phyloP scores from a whole-genome alignment of 1,140 invertebrate genomes.

The Heterodera carotae region DNA sequence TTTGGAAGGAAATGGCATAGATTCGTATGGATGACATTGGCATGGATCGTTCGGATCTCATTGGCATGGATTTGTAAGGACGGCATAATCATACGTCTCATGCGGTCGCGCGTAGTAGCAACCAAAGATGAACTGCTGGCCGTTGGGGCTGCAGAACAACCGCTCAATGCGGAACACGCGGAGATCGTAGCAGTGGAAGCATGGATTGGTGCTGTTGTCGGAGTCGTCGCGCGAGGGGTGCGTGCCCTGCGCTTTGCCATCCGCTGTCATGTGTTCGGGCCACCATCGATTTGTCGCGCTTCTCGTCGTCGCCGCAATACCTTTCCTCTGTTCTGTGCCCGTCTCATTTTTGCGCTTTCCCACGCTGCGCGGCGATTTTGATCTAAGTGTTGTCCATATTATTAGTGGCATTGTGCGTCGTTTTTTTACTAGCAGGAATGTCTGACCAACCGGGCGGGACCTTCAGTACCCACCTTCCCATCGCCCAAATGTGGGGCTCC shows the following conservation, averaged over 20 bases:
- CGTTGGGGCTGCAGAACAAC: constrained; percentile 68
- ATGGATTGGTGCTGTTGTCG: neutral
- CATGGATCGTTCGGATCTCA: neutral
- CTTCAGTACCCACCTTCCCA: constrained; percentile 63
- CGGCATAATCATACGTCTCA: constrained; percentile 80
- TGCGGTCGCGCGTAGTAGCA: constrained; percentile 93
- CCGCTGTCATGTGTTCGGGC: neutral
- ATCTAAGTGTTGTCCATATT: too few species aligned
- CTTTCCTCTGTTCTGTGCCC: neutral
- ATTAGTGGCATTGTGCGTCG: too few species aligned
- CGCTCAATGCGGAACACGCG: constrained; percentile 62
- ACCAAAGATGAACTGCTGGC: constrained; percentile 85
- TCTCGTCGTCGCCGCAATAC: constrained; percentile 27
- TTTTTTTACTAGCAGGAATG: too few species aligned
- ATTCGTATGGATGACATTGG: too few species aligned
- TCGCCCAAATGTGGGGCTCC: constrained; percentile 74
- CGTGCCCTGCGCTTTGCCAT: constrained; percentile 20
- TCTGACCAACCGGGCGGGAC: too few species aligned
- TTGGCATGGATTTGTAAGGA: neutral
- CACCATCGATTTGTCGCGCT: constrained; percentile 21
- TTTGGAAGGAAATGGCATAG: too few species aligned
- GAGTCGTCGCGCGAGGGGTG: constrained; percentile 4
- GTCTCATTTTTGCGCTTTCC: constrained; percentile 25
- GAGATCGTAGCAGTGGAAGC: constrained; percentile 51
- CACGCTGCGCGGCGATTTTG: too few species aligned